Evolutionary conservation across 2,113 vertebrate species (phyloP).

Genomic region (Rynchops niger): DNA sequence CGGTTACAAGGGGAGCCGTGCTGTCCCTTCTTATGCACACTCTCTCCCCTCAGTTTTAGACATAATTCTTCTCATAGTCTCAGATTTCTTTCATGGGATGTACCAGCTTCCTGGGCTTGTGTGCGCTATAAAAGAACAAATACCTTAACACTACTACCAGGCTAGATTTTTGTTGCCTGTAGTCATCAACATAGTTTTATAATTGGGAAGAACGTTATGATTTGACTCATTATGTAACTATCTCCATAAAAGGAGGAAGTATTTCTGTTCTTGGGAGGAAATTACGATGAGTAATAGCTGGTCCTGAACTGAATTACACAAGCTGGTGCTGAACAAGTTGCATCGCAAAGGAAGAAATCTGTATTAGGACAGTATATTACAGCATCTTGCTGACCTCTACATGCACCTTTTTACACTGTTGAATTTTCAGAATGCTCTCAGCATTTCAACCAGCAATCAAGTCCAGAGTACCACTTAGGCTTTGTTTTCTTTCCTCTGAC

Average conservation of each 20-base stretch:
- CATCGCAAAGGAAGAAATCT: background rate
- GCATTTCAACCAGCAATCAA: background rate
- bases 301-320: background rate
- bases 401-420: background rate
- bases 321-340: background rate
- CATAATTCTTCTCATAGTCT: background rate
- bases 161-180: background rate
- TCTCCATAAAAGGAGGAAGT: slow-evolving; percentile 31
- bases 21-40: background rate
- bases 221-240: background rate
- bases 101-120: background rate
- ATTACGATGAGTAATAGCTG: slow-evolving; percentile 17
- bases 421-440: background rate
- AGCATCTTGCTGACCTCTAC: background rate
- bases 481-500: background rate
- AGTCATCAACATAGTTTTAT: background rate
- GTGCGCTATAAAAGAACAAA: background rate
- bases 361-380: background rate
- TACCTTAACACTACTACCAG: background rate
- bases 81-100: background rate
- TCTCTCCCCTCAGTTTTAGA: background rate
- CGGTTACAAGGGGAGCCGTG: background rate
- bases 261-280: slow-evolving; percentile 23
- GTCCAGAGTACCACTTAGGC: background rate
- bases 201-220: background rate